Base-by-base conservation (phyloP, 2,797 vertebrate species). In the Melanotaenia trifasciata region DNA sequence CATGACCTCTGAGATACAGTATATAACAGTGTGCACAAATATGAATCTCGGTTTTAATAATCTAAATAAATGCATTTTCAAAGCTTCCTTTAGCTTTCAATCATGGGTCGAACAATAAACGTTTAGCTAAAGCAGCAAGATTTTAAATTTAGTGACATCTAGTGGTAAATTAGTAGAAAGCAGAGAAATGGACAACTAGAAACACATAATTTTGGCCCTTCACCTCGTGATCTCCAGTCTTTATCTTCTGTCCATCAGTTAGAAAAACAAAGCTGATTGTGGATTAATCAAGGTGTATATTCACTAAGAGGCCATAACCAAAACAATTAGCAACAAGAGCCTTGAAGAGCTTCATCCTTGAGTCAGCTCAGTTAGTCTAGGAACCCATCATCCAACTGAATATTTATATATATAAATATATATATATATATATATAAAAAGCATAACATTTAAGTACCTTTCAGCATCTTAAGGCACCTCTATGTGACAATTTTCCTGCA, bases 401-500 rank as follows among this genome's bases (percentile, higher is more conserved):
- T 1, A 10, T n/a, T n/a, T n/a, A n/a, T n/a, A n/a, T n/a, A n/a
- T n/a, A n/a, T n/a, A n/a, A n/a, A n/a, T n/a, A n/a, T n/a, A n/a
- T n/a, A 26, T 26, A 26, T 26, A 26, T 26, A 26, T 26, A 26
- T 26, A 26, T 26, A 26, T 26, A 26, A n/a, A n/a, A n/a, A 26
- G 10, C 35, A 36, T 11, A 43, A 43, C 40, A 0, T 50, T 50
- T 50, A 53, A 53, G 24, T 56, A 60, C 47, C 45, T 51, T 65
- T 35, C 3, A 84, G 59, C 13, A 12, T 16, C 60, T 51, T 58
- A 67, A 65, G 76, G 77, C 81, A 45, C 79, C 73, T 64, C 80
- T 58, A 35, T 43, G 16, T 43, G 40, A 18, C 40, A 16, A 43
- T 43, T 5, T 43, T 18, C 40, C 38, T 30, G 58, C 68, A 69